Percentiles rank a stretch among this genome's conserved stretches.
phyloP scores from a whole-genome alignment of 2,797 vertebrate species.

The Gadopsis bispinosus region DNA sequence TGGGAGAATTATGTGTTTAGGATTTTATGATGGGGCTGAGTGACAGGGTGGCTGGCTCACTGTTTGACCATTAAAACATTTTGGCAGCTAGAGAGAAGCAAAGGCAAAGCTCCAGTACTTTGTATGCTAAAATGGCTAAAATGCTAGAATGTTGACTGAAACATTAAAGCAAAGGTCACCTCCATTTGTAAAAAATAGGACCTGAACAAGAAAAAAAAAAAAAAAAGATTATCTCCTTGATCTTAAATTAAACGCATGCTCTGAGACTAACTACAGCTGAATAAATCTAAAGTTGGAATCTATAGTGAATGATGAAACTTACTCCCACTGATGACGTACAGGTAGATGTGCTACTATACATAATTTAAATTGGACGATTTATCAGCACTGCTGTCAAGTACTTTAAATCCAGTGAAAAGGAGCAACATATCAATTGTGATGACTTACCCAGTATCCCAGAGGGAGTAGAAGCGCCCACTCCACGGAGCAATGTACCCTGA shows the following conservation, averaged over 20 bases:
- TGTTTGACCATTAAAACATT: constrained; percentile 5
- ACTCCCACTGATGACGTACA: constrained; percentile 6
- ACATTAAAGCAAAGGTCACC: neutral
- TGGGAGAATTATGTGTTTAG: constrained; percentile 20
- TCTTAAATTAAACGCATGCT: constrained; percentile 15
- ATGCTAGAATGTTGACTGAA: neutral
- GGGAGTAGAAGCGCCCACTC: constrained; percentile 97
- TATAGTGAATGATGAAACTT: constrained; percentile 8
- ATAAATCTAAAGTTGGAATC: constrained; percentile 12
- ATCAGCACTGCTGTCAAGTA: neutral
- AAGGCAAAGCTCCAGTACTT: neutral
- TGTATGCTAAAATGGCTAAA: neutral
- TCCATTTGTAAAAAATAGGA: constrained; percentile 1
- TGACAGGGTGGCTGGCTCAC: constrained; percentile 25
- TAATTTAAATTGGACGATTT: constrained; percentile 10
- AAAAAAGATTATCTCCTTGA: neutral
- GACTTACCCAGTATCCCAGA: constrained; percentile 98
- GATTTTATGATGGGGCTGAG: constrained; percentile 33
- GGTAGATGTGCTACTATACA: neutral
- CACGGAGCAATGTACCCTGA: constrained; percentile 97
- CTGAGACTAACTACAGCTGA: constrained; percentile 9
- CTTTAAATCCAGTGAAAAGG: neutral
- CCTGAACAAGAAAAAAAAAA: neutral
- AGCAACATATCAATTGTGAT: neutral
- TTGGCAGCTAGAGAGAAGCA: neutral